Conservation (phyloP, 1,140 invertebrate species). For the Bombus pascuorum region DNA sequence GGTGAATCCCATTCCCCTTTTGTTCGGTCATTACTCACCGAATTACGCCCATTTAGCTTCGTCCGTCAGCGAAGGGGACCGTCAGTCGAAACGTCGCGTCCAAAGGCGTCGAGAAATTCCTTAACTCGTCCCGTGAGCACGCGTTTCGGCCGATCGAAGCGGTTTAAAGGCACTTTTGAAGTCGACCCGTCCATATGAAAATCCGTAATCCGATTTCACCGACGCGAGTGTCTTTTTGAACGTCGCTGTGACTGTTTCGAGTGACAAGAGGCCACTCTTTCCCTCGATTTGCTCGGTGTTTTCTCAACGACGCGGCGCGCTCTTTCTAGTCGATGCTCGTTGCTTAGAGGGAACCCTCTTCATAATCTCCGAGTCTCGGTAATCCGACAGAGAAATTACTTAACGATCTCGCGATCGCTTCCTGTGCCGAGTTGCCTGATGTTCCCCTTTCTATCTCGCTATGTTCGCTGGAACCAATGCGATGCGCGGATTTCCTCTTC, state of each 20-base stretch:
- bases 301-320: too few species aligned
- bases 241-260: too few species aligned
- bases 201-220: too few species aligned
- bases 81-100: neutral
- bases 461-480: neutral
- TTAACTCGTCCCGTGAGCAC: neutral
- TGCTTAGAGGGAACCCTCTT: neutral
- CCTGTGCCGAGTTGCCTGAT: neutral
- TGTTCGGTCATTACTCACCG: slow-evolving; percentile 43
- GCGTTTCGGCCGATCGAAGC: neutral
- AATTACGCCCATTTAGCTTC: slow-evolving; percentile 41
- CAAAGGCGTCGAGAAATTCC: neutral
- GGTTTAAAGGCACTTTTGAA: neutral
- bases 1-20: neutral
- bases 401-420: slow-evolving; percentile 48
- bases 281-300: neutral
- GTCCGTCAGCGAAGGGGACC: too few species aligned
- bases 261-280: neutral
- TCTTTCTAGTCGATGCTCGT: too few species aligned
- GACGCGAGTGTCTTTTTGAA: too few species aligned
- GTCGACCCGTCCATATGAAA: too few species aligned
- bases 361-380: slow-evolving; percentile 13
- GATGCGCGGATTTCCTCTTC: neutral
- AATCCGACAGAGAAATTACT: slow-evolving; percentile 62
- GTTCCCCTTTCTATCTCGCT: neutral